Evolutionary conservation across 2,888 invertebrate genomes (phyloP).

Genomic region (Campaea margaritaria): DNA sequence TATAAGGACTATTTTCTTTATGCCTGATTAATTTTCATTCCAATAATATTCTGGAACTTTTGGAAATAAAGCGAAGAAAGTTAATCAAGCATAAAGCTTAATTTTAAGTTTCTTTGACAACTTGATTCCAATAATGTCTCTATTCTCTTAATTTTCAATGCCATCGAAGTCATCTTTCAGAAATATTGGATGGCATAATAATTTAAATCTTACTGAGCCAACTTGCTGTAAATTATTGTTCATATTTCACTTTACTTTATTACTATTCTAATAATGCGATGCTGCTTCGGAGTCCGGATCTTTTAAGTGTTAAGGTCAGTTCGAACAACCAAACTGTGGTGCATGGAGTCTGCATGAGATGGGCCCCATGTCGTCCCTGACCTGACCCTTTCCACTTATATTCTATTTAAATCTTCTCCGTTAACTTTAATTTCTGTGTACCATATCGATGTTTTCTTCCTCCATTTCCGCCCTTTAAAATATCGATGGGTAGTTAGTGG

Average conservation of each 20-base stretch:
- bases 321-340: constrained; percentile 59
- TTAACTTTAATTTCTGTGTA: constrained; percentile 47
- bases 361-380: constrained; percentile 65
- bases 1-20: constrained; percentile 44
- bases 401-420: constrained; percentile 48
- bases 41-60: not conserved
- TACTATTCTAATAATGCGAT: constrained; percentile 79
- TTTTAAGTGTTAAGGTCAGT: constrained; percentile 82
- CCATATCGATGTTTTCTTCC: constrained; percentile 40
- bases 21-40: constrained; percentile 57
- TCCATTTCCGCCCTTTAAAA: constrained; percentile 32
- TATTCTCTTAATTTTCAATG: constrained; percentile 27
- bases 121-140: constrained; percentile 35
- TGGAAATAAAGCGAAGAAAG: constrained; percentile 38
- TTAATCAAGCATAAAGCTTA: constrained; percentile 58
- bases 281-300: constrained; percentile 84
- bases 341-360: constrained; percentile 80
- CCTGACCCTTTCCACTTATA: constrained; percentile 43
- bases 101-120: constrained; percentile 45
- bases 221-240: constrained; percentile 44
- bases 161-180: constrained; percentile 19
- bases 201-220: constrained; percentile 22
- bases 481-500: constrained; percentile 49
- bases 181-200: constrained; percentile 26
- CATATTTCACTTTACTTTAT: constrained; percentile 64